Evolutionary conservation across 1,140 invertebrate genomes (phyloP), one percentile per base, ranked within the genome.

Genomic region (Megalopta genalis): DNA sequence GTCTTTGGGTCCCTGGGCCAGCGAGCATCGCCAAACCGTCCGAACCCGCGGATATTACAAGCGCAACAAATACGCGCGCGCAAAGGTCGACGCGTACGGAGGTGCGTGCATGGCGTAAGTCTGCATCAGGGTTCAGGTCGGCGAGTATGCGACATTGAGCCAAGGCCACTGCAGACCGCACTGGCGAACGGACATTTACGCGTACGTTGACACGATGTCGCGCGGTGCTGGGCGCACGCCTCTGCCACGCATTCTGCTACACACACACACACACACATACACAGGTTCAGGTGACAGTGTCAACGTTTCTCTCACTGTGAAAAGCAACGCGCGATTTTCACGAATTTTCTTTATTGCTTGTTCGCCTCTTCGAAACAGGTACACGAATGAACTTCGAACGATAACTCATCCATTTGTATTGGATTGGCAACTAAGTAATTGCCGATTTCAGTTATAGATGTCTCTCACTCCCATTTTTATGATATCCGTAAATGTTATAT

Each of bases 141-240:
- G 32, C 67, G 62, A 78, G 62, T 81, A 82, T 64, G 84, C 76
- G 84, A 86, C 80, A 86, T 86, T 85, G 84, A 86, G 72, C 77
- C 84, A 86, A 86, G 83, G 84, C 73, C 84, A 83, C 68, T 25
- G 72, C 67, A 67, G 83, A 83, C 81, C 49, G 69, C 82, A 65
- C 76, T 46, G 70, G 72, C 62, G 69, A 81, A 72, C 68, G 64
- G 25, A 68, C 62, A 46, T 72, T 72, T 73, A 59, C 49, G 21
- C 49, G 42, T 73, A 32, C 42, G 37, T 23, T 18, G 46, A 67
- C 65, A 67, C 39, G 42, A 42, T 67, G 23, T 57, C 32, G 63
- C 42, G 67, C 59, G 42, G 69, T 65, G 14, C 52, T 46, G 23
- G 46, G 32, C 69, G 60, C 49, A 59, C 59, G 32, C 71, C 39